Evolutionary conservation across 2,113 vertebrate species (phyloP), one percentile per base, ranked within the genome.

Genomic region (Actenoides lindsayi): DNA sequence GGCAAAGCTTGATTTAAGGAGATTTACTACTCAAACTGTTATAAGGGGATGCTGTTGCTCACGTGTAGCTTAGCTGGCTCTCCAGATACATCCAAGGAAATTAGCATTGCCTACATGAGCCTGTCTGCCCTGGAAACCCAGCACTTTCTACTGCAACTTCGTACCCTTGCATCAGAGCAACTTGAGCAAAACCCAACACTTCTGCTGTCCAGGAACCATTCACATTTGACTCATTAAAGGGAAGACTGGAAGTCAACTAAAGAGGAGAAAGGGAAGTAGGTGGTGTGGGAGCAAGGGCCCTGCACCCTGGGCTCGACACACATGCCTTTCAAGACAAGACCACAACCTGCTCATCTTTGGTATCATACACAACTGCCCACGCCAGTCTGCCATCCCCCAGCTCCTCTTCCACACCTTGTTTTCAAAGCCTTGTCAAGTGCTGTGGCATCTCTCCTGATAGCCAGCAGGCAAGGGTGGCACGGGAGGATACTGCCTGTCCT

Each of bases 1-100:
- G 64, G 65, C 86, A 95, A 69, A 75, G 37, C 74, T 86, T 74
- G 87, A 95, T 89, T 90, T 96, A 96, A 39, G 82, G 74, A 89
- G n/a, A 77, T 82, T 92, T 94, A 68, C 95, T 90, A 96, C 54
- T 75, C 46, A 91, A 92, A 90, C 50, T 57, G 69, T 89, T 95
- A 82, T 31, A 64, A 78, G 46, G 37, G 41, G 81, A 89, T 88
- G 64, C 30, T 85, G 76, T 67, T 88, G 35, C 46, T 95, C 60
- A 48, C 16, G 33, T 80, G n/a, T 70, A 81, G 91, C 78, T 75
- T 95, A 50, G 68, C 5, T 37, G 68, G n/a, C 50, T 71, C n/a
- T 53, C 65, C 53, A 71, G 37, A n/a, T 70, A 35, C 12, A 70
- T 25, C 50, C 33, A 89, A 63, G 87, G n/a, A 87, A 96, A 64